These are phyloP conservation scores for Erythrolamprus reginae DNA, from an alignment of 2,113 vertebrate genomes.

Conservation along the genomic window DNA sequence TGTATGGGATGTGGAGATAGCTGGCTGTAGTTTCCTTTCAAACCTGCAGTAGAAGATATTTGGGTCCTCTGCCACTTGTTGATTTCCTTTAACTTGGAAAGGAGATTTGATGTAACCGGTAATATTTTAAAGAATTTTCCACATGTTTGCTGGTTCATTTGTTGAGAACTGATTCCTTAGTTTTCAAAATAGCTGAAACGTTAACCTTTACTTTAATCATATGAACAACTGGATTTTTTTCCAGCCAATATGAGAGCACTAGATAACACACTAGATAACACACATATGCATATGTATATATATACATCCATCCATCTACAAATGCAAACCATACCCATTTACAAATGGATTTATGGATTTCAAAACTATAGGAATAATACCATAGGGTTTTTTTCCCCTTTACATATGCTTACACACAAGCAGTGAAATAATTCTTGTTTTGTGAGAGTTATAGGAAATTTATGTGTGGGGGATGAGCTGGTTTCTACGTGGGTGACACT, in stretches of 20 bases:
- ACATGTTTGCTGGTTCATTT: too few species aligned
- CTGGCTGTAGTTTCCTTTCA: too few species aligned
- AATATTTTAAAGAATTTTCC: too few species aligned
- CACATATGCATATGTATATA: neutral
- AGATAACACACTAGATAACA: neutral
- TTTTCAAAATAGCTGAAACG: neutral
- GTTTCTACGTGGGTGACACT: constrained; percentile 58
- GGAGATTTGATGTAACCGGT: too few species aligned
- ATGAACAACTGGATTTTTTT: neutral
- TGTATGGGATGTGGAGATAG: too few species aligned
- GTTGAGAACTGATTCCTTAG: too few species aligned
- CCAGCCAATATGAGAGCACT: neutral
- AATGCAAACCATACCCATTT: too few species aligned
- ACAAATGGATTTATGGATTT: neutral
- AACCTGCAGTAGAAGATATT: too few species aligned
- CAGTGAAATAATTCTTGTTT: constrained; percentile 16
- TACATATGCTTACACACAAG: neutral
- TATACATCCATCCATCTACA: too few species aligned
- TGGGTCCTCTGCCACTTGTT: too few species aligned
- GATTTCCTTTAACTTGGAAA: too few species aligned
- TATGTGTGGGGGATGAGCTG: constrained; percentile 44
- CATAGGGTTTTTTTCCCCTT: neutral
- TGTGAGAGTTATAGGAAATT: constrained; percentile 14
- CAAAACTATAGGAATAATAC: neutral
- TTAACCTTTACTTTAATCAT: neutral